Percentiles rank a stretch among this genome's conserved stretches.
These are phyloP conservation scores for Romanogobio albipinnatus DNA, from an alignment of 2,113 vertebrate species.

Conservation along the genomic window DNA sequence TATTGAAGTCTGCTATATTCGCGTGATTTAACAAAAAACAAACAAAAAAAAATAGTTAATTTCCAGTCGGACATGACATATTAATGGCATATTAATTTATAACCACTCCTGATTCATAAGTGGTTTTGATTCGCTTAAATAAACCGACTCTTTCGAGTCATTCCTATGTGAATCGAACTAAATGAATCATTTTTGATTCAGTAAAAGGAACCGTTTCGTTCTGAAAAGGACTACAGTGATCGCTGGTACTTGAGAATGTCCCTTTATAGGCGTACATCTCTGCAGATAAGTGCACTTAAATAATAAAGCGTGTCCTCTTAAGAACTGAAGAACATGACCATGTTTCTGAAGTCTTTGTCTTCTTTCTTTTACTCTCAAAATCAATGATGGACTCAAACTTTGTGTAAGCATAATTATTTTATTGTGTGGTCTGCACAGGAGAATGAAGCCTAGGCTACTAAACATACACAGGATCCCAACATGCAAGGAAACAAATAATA, in stretches of 20 bases:
- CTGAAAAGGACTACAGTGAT: no score
- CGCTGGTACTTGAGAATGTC: no score
- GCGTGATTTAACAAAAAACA: no score
- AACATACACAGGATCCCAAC: conserved; percentile 1
- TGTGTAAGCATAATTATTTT: neutral
- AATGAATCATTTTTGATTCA: no score
- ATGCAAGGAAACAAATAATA: neutral
- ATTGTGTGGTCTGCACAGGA: neutral
- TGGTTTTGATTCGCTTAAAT: neutral
- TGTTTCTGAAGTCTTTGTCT: neutral
- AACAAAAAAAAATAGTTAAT: no score
- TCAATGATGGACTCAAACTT: neutral
- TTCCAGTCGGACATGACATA: no score
- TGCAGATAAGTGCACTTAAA: neutral
- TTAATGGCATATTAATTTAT: neutral
- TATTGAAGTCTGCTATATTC: no score
- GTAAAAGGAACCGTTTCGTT: no score
- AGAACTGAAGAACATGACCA: neutral
- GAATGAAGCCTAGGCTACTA: neutral
- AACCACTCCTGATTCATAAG: neutral
- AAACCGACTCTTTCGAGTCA: neutral
- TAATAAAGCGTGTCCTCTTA: neutral
- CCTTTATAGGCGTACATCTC: no score
- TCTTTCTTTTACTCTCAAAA: neutral
- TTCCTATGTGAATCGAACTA: neutral